Evolutionary conservation across 2,113 vertebrate species (phyloP).

Genomic region (Clupea harengus): DNA sequence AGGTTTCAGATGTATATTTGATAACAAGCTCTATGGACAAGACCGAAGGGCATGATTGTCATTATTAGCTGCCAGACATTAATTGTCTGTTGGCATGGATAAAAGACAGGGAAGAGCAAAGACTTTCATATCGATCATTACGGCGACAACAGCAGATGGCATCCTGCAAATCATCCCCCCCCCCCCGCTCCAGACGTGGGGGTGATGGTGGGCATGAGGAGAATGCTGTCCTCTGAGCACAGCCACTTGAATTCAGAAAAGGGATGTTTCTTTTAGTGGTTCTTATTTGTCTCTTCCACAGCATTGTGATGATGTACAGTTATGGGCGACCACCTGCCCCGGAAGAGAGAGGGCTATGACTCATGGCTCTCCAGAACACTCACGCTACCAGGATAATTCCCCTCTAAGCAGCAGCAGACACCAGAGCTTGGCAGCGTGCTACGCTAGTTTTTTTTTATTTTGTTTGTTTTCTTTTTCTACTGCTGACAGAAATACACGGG

Average conservation of each 20-base stretch:
- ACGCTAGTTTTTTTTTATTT: background rate
- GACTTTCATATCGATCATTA: slow-evolving; percentile 13
- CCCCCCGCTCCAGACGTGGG: background rate
- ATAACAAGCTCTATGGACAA: background rate
- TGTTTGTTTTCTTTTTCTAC: background rate
- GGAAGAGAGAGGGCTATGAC: background rate
- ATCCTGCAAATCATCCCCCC: slow-evolving; percentile 32
- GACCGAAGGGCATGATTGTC: background rate
- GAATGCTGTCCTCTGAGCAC: background rate
- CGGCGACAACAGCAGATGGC: slow-evolving; percentile 35
- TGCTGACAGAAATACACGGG: background rate
- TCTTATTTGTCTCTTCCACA: background rate
- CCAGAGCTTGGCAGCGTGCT: background rate
- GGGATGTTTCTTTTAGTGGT: background rate
- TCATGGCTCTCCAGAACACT: slow-evolving; percentile 1
- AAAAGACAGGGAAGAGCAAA: slow-evolving; percentile 6
- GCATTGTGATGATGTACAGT: background rate
- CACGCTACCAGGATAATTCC: background rate
- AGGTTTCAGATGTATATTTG: background rate
- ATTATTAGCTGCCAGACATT: slow-evolving; percentile 39
- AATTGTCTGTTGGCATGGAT: slow-evolving; percentile 37
- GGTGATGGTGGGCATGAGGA: background rate
- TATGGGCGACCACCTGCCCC: background rate
- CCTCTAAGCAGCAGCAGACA: background rate
- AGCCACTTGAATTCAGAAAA: background rate